phyloP scores from a whole-genome alignment of 2,113 vertebrate species.

The Thymallus thymallus region DNA sequence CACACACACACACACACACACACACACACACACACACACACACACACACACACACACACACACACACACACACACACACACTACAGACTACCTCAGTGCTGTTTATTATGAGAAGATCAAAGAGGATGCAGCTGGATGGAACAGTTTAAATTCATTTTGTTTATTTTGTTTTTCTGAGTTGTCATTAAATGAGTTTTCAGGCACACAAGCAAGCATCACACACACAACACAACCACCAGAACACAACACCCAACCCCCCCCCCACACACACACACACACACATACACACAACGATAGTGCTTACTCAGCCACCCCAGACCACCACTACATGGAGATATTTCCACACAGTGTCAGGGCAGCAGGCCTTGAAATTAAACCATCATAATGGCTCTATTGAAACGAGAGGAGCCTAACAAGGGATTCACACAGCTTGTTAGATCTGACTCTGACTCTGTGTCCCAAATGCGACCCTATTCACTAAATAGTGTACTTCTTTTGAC shows the following conservation, averaged over 20 bases:
- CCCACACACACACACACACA: slow-evolving; percentile 9
- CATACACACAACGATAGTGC: not conserved
- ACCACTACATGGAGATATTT: not conserved
- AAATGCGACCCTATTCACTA: not conserved
- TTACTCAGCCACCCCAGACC: not conserved
- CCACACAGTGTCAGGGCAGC: slow-evolving; percentile 9
- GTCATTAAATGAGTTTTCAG: not conserved
- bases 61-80: too few relatives aligned
- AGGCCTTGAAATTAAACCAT: slow-evolving; percentile 39
- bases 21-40: too few relatives aligned
- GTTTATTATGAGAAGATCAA: not conserved
- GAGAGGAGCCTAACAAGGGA: not conserved
- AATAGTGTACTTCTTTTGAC: too few relatives aligned
- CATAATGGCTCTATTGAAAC: slow-evolving; percentile 26
- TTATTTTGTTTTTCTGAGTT: not conserved
- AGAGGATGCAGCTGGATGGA: not conserved
- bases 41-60: too few relatives aligned
- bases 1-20: too few relatives aligned
- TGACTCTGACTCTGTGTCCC: not conserved
- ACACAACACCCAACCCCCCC: too few relatives aligned
- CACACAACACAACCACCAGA: not conserved
- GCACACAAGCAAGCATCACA: not conserved
- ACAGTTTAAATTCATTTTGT: not conserved
- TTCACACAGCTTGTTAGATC: slow-evolving; percentile 28
- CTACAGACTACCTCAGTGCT: not conserved